phyloP scores from a whole-genome alignment of 2,797 vertebrate genomes.

The Rhinella marina region DNA sequence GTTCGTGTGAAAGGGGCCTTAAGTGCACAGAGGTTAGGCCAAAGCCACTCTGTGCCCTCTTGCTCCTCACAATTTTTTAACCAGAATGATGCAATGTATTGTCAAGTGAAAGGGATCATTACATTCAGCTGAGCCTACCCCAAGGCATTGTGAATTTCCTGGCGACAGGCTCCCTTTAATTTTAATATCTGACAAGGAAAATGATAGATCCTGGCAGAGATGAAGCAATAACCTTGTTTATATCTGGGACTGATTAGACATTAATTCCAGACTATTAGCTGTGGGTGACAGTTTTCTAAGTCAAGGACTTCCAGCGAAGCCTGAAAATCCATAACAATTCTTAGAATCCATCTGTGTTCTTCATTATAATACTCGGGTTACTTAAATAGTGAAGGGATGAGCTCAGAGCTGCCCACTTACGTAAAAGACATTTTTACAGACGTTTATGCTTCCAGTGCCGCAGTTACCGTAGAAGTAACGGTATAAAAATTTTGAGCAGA shows the following conservation, averaged over 20 bases:
- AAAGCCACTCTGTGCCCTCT: too few relatives aligned
- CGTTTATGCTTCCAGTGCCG: too few relatives aligned
- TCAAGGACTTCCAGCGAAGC: background rate
- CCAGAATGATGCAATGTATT: too few relatives aligned
- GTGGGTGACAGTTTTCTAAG: background rate
- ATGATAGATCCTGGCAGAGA: background rate
- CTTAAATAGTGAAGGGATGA: slow-evolving; percentile 27
- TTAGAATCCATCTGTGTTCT: background rate
- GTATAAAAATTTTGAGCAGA: background rate
- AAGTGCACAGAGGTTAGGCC: too few relatives aligned
- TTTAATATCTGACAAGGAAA: background rate
- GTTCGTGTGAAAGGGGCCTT: too few relatives aligned
- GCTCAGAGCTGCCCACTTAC: slow-evolving; percentile 16
- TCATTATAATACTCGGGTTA: slow-evolving; percentile 23
- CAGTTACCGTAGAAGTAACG: background rate
- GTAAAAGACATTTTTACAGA: slow-evolving; percentile 1
- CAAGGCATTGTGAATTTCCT: too few relatives aligned
- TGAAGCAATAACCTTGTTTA: background rate
- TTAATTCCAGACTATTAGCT: background rate
- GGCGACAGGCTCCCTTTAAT: too few relatives aligned
- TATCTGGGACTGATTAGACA: background rate
- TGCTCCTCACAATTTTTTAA: too few relatives aligned
- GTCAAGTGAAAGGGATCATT: too few relatives aligned
- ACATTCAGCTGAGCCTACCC: too few relatives aligned
- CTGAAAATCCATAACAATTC: background rate